Percentiles rank a stretch among this genome's conserved stretches.
Evolutionary conservation across 2,888 invertebrate species (phyloP).

Genomic region (Drosophila helvetica): DNA sequence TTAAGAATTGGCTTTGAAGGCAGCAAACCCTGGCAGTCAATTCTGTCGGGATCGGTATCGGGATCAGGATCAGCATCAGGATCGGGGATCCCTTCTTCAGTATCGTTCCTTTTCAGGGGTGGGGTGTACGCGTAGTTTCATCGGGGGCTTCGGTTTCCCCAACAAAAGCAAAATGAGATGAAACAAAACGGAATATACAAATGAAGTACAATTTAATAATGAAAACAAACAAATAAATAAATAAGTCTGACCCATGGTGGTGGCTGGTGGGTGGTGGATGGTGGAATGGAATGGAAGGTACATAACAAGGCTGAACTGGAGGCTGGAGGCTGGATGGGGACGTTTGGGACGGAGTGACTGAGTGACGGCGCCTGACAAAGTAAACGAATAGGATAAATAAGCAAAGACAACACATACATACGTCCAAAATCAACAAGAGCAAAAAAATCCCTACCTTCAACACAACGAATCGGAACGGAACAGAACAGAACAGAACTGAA

Average conservation of each 20-base stretch:
- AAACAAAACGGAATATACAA: conserved; percentile 55
- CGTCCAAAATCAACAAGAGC: conserved; percentile 47
- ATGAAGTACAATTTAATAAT: conserved; percentile 65
- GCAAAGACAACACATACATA: conserved; percentile 65
- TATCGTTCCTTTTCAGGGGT: neutral
- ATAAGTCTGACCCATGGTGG: conserved; percentile 40
- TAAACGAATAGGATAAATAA: conserved; percentile 65
- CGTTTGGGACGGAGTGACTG: conserved; percentile 6
- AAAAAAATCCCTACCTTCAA: conserved; percentile 31
- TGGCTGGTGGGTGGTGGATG: conserved; percentile 6
- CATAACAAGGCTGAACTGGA: neutral
- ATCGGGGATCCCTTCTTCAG: neutral
- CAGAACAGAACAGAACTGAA: conserved; percentile 23
- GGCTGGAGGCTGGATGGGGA: neutral
- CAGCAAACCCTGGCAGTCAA: neutral
- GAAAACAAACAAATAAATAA: conserved; percentile 62
- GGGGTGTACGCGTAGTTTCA: neutral
- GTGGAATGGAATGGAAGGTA: neutral
- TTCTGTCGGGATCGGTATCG: neutral
- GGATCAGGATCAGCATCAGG: neutral
- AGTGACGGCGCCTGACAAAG: conserved; percentile 37
- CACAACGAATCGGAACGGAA: conserved; percentile 31
- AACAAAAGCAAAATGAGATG: conserved; percentile 24
- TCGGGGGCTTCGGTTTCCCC: neutral
- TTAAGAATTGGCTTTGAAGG: conserved; percentile 52